Conservation (phyloP, 2,888 invertebrate species). For the Ophion slaviceki region DNA sequence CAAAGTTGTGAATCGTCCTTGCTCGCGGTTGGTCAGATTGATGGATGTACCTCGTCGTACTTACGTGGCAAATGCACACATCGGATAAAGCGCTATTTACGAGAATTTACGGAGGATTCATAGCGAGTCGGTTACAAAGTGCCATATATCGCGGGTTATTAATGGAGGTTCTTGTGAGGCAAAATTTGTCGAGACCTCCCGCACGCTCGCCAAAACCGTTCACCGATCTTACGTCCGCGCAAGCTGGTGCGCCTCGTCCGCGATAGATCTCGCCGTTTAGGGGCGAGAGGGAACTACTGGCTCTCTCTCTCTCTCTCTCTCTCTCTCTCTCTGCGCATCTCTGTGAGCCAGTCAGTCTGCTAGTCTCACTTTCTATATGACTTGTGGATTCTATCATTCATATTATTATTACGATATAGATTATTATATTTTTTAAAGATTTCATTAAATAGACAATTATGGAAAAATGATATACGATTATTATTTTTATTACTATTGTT, state of each 20-base stretch:
- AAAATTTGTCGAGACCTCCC: conserved; percentile 48
- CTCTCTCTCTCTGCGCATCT: not conserved
- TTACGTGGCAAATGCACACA: not conserved
- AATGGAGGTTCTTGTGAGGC: conserved; percentile 70
- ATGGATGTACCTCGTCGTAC: conserved; percentile 1
- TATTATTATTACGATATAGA: too few relatives aligned
- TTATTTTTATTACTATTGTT: too few relatives aligned
- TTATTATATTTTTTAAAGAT: too few relatives aligned
- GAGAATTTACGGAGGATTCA: conserved; percentile 62
- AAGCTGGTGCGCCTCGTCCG: conserved; percentile 69
- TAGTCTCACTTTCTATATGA: too few relatives aligned
- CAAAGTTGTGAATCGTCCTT: conserved; percentile 9
- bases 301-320: conserved; percentile 1
- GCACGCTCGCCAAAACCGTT: conserved; percentile 64
- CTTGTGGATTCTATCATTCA: too few relatives aligned
- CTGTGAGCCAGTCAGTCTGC: too few relatives aligned
- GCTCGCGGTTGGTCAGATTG: conserved; percentile 7
- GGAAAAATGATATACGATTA: too few relatives aligned
- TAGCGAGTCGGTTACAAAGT: conserved; percentile 66
- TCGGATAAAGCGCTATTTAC: conserved; percentile 59
- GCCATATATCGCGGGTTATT: conserved; percentile 69
- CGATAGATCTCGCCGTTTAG: conserved; percentile 66
- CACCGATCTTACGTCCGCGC: conserved; percentile 69
- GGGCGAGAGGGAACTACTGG: conserved; percentile 24
- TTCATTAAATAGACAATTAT: too few relatives aligned